Conservation (phyloP, 2,888 invertebrate genomes). For the Cosmopolites sordidus region DNA sequence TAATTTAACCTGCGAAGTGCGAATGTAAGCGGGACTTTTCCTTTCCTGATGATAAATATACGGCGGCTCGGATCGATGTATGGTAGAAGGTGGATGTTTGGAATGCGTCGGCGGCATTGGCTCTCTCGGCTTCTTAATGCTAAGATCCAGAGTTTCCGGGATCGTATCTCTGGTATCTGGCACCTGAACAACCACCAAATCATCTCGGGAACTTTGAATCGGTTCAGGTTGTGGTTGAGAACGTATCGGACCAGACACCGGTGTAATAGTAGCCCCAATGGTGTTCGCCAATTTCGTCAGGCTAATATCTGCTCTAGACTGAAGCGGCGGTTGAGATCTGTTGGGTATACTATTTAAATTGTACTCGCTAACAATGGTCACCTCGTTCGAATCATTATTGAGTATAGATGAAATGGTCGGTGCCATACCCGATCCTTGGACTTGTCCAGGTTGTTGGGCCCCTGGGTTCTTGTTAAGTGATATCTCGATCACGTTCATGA, state of each 20-base stretch:
- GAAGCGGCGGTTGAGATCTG: slow-evolving; percentile 32
- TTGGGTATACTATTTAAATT: slow-evolving; percentile 41
- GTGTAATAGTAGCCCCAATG: slow-evolving; percentile 66
- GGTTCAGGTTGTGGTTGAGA: slow-evolving; percentile 39
- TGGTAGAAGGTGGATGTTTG: slow-evolving; percentile 37
- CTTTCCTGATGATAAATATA: slow-evolving; percentile 45
- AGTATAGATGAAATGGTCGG: slow-evolving; percentile 60
- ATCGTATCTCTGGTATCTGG: slow-evolving; percentile 36
- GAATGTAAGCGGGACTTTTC: slow-evolving; percentile 47
- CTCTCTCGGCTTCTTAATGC: slow-evolving; percentile 67
- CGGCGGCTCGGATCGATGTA: slow-evolving; percentile 34
- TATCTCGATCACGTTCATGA: slow-evolving; percentile 79
- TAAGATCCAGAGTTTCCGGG: slow-evolving; percentile 64
- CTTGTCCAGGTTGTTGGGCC: slow-evolving; percentile 33
- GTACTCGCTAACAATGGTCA: slow-evolving; percentile 54
- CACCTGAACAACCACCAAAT: slow-evolving; percentile 61
- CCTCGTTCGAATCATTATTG: slow-evolving; percentile 54
- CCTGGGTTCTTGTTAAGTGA: slow-evolving; percentile 65
- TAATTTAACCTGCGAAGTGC: slow-evolving; percentile 40
- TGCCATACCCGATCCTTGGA: slow-evolving; percentile 49
- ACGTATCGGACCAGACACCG: slow-evolving; percentile 52
- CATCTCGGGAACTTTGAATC: slow-evolving; percentile 48
- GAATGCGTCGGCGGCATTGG: slow-evolving; percentile 37
- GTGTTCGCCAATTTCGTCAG: slow-evolving; percentile 51
- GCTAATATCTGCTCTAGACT: slow-evolving; percentile 40